Percentiles rank a stretch among this genome's conserved stretches.
Evolutionary conservation across 2,797 vertebrate genomes (phyloP).

Genomic region (Galaxias olidus): DNA sequence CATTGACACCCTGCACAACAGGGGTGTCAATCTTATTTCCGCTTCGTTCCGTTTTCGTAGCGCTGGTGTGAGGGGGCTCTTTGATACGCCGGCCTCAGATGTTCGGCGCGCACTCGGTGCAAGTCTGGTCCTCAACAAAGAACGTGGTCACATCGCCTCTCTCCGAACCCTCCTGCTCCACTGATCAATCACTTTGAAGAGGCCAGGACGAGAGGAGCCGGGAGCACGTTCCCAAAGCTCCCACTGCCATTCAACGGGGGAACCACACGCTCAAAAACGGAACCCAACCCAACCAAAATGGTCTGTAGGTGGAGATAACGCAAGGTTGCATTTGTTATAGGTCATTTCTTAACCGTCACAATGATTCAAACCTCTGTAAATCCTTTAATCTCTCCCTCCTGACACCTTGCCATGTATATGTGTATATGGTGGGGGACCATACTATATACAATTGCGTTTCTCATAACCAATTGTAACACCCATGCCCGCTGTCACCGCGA

Average conservation of each 20-base stretch:
- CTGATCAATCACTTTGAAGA: slow-evolving; percentile 3
- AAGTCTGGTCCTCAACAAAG: neutral
- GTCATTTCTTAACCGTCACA: too few relatives aligned
- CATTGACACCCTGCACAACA: neutral
- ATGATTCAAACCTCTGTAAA: too few relatives aligned
- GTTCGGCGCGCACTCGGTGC: neutral
- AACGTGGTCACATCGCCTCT: neutral
- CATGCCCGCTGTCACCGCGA: neutral
- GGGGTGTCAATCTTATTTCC: neutral
- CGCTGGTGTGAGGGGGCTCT: neutral
- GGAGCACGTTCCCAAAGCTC: neutral
- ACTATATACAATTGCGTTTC: too few relatives aligned
- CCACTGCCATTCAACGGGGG: neutral
- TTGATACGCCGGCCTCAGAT: slow-evolving; percentile 3
- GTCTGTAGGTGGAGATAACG: too few relatives aligned
- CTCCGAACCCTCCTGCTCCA: neutral
- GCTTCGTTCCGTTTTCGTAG: neutral
- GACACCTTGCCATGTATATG: too few relatives aligned
- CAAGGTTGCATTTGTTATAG: too few relatives aligned
- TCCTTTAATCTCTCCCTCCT: too few relatives aligned
- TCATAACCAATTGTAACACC: slow-evolving; percentile 1
- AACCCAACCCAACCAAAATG: too few relatives aligned
- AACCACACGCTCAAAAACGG: neutral
- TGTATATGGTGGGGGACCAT: too few relatives aligned
- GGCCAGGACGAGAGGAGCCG: neutral